phyloP scores from a whole-genome alignment of 1,140 invertebrate genomes.

The Zophobas atratus region DNA sequence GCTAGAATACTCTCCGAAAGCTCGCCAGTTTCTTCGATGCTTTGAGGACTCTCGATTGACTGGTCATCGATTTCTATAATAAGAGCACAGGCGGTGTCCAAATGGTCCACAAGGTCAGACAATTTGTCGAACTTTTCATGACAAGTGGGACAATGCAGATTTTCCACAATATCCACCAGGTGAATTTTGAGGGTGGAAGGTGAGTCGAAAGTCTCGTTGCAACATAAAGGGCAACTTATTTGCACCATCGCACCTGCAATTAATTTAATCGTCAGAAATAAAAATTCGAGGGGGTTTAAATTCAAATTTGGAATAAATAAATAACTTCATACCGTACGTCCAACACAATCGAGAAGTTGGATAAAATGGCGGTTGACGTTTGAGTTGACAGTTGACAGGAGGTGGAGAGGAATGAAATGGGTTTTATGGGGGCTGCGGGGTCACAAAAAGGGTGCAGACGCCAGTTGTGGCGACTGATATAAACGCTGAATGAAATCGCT shows the following conservation, averaged over 20 bases:
- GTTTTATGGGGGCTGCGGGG: not conserved
- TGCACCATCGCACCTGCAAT: constrained; percentile 45
- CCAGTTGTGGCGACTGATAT: no score
- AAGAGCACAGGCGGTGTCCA: constrained; percentile 72
- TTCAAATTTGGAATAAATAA: constrained; percentile 52
- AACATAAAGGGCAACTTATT: constrained; percentile 77
- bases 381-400: constrained; percentile 11
- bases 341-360: constrained; percentile 58
- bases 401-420: not conserved
- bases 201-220: constrained; percentile 73
- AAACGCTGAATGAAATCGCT: no score
- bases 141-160: constrained; percentile 75
- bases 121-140: constrained; percentile 76
- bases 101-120: constrained; percentile 75
- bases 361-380: constrained; percentile 54
- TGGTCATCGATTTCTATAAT: no score
- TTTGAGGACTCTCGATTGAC: no score
- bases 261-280: no score
- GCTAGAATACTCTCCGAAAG: constrained; percentile 41
- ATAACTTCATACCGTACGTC: constrained; percentile 60
- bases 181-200: constrained; percentile 74
- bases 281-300: not conserved
- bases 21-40: constrained; percentile 53
- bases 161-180: constrained; percentile 73
- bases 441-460: not conserved